Evolutionary conservation across 92 coral and sea anemone species (phyloP).

Genomic region (Zoanthus solanderi): DNA sequence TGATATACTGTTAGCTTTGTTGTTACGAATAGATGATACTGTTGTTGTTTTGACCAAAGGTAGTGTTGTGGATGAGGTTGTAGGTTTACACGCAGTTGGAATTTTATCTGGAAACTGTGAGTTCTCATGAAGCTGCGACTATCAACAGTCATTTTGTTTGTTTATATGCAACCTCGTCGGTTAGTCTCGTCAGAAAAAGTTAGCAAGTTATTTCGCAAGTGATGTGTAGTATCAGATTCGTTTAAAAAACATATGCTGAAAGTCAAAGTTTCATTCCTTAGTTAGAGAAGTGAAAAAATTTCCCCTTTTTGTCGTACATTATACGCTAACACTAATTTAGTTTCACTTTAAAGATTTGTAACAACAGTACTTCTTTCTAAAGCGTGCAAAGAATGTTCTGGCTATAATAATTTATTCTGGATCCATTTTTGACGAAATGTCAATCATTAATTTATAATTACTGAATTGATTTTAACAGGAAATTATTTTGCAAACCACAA

Average conservation of each 20-base stretch:
- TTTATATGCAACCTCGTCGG: background rate
- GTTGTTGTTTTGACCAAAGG: background rate
- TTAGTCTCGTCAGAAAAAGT: background rate
- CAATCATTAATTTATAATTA: slow-evolving; percentile 41
- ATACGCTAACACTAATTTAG: background rate
- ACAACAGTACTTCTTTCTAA: background rate
- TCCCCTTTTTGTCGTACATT: background rate
- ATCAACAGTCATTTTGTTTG: background rate
- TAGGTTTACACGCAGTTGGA: background rate
- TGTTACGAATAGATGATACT: background rate
- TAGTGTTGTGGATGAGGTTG: background rate
- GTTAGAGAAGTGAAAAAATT: background rate
- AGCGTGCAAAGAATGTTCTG: slow-evolving; percentile 33
- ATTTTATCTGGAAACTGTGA: background rate
- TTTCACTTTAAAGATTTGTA: background rate
- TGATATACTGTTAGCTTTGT: background rate
- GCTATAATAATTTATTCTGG: slow-evolving; percentile 7
- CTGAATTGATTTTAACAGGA: slow-evolving; percentile 31
- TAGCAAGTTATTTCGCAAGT: background rate
- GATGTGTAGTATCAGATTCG: slow-evolving; percentile 10
- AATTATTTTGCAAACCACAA: slow-evolving; percentile 13
- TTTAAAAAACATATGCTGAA: background rate
- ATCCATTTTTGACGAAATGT: slow-evolving; percentile 25
- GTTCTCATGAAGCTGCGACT: background rate
- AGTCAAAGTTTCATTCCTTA: background rate